Percentiles rank a stretch among this genome's conserved stretches.
Evolutionary conservation across 2,888 invertebrate species (phyloP).

Genomic region (Oscheius sp.): DNA sequence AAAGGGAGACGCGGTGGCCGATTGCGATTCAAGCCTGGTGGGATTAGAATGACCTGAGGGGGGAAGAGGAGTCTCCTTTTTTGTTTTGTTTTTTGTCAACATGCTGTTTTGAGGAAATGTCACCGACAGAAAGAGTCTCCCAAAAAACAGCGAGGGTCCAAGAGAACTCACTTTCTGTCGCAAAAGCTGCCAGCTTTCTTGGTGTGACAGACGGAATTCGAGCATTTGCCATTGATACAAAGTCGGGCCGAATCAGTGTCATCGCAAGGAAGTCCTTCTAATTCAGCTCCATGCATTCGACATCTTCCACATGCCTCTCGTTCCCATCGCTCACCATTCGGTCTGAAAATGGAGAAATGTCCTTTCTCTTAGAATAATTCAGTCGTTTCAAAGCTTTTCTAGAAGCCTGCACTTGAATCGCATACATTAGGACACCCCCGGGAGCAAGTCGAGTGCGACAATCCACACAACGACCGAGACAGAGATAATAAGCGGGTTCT

Average conservation of each 20-base stretch:
- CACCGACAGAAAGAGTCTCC: neutral
- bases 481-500: too few species aligned
- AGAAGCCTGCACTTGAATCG: neutral
- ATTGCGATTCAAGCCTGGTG: slow-evolving; percentile 15
- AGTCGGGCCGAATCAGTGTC: slow-evolving; percentile 68
- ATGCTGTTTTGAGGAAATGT: neutral
- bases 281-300: slow-evolving; percentile 64
- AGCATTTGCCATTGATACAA: slow-evolving; percentile 67
- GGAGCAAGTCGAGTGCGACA: neutral
- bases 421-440: slow-evolving; percentile 15
- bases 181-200: slow-evolving; percentile 68
- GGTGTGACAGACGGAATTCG: slow-evolving; percentile 68
- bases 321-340: slow-evolving; percentile 70
- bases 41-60: slow-evolving; percentile 20
- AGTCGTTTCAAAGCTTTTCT: slow-evolving; percentile 14
- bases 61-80: neutral
- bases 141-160: neutral
- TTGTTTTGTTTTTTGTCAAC: neutral
- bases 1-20: slow-evolving; percentile 6
- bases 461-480: neutral
- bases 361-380: slow-evolving; percentile 22
- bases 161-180: slow-evolving; percentile 63
- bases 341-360: slow-evolving; percentile 43
- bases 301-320: slow-evolving; percentile 68
- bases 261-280: slow-evolving; percentile 69